Evolutionary conservation across 2,113 vertebrate genomes (phyloP).

Genomic region (Aramus guarauna): DNA sequence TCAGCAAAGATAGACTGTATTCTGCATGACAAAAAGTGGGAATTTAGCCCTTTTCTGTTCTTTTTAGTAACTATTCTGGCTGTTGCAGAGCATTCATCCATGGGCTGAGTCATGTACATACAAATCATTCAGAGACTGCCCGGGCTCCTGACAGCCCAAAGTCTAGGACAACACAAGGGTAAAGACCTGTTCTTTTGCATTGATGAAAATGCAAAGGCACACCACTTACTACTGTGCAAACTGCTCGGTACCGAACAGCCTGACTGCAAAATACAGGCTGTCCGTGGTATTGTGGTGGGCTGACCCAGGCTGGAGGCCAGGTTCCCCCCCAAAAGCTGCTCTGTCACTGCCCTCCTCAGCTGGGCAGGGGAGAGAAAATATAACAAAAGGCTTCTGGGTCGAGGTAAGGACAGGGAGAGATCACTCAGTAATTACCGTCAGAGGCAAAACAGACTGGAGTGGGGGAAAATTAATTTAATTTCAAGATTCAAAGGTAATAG

Average conservation of each 20-base stretch:
- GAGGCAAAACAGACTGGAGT: no score
- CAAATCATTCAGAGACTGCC: not conserved
- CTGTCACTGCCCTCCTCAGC: no score
- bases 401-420: no score
- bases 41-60: not conserved
- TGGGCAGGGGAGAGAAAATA: no score
- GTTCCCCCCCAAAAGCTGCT: no score
- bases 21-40: not conserved
- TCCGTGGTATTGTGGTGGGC: no score
- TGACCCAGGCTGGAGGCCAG: no score
- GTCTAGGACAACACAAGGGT: not conserved
- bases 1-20: not conserved
- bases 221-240: not conserved
- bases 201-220: not conserved
- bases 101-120: not conserved
- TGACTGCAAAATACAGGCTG: not conserved
- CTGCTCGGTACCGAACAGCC: not conserved
- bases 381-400: no score
- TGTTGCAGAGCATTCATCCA: not conserved
- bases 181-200: not conserved
- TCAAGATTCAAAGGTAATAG: not conserved
- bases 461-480: no score
- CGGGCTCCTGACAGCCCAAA: not conserved
- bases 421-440: no score
- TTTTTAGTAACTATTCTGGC: not conserved